Conservation (phyloP, 2,797 vertebrate species). For the Siniperca obscura region DNA sequence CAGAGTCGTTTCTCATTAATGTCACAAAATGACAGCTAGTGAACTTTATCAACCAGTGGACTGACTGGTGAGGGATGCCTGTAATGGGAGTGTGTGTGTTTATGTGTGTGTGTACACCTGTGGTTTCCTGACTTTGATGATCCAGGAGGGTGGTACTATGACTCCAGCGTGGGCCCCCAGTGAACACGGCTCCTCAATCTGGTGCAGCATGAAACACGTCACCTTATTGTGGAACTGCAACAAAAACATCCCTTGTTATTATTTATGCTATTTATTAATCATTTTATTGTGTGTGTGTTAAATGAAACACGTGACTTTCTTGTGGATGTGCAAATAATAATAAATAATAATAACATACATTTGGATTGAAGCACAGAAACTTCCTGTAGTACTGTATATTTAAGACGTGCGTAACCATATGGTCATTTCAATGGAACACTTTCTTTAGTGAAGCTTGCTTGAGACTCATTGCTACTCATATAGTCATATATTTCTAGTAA, state of each 20-base stretch:
- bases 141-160: conserved; percentile 98
- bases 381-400: too few relatives aligned
- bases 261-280: neutral
- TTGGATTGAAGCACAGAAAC: too few relatives aligned
- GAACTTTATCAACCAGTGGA: conserved; percentile 44
- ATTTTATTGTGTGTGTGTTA: neutral
- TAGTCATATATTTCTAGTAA: neutral
- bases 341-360: too few relatives aligned
- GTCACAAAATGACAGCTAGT: conserved; percentile 50
- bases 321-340: too few relatives aligned
- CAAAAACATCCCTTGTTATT: neutral
- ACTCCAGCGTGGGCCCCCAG: conserved; percentile 97
- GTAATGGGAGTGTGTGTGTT: conserved; percentile 16
- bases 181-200: conserved; percentile 98
- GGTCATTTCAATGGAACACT: neutral
- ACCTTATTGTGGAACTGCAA: conserved; percentile 98
- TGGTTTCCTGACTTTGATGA: conserved; percentile 99
- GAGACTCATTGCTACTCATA: neutral
- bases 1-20: conserved; percentile 52
- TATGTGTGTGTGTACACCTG: conserved; percentile 86
- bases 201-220: conserved; percentile 99
- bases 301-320: too few relatives aligned
- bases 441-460: neutral
- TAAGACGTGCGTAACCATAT: too few relatives aligned
- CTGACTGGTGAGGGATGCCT: neutral